phyloP scores from a whole-genome alignment of 2,113 vertebrate genomes.

The Poeciliopsis prolifica region DNA sequence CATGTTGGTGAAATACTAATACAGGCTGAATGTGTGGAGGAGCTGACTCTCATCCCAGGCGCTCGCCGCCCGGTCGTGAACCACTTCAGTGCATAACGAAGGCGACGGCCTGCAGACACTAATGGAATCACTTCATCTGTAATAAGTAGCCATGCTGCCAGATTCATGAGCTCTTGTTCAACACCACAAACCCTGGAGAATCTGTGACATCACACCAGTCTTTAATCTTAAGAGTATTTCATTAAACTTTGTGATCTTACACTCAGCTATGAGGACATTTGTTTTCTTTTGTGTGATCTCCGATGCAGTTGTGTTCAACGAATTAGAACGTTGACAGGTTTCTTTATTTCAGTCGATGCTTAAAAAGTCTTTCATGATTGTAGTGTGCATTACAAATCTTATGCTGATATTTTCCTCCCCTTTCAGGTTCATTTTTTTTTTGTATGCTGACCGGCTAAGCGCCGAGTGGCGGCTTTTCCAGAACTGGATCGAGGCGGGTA shows the following conservation, averaged over 20 bases:
- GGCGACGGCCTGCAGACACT: too few relatives aligned
- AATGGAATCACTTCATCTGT: too few relatives aligned
- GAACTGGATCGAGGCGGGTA: conserved; percentile 77
- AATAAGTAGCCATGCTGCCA: too few relatives aligned
- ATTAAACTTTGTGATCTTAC: background rate
- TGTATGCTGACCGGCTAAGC: conserved; percentile 78
- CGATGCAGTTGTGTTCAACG: too few relatives aligned
- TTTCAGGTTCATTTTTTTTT: conserved; percentile 77
- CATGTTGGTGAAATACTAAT: background rate
- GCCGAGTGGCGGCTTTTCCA: conserved; percentile 81
- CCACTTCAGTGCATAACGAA: too few relatives aligned
- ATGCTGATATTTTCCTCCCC: conserved; percentile 21
- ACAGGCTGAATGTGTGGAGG: background rate
- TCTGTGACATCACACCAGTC: too few relatives aligned
- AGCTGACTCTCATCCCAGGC: too few relatives aligned
- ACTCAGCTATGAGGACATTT: background rate
- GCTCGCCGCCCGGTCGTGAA: too few relatives aligned
- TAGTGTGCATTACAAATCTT: background rate
- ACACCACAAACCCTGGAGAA: too few relatives aligned
- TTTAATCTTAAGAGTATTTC: background rate
- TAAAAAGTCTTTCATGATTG: background rate
- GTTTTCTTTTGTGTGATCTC: too few relatives aligned
- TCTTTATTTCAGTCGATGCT: background rate
- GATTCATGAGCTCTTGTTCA: too few relatives aligned
- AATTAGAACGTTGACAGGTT: background rate